Evolutionary conservation across 35 echinoderm and acorn worm species (phyloP), one percentile per base, ranked within the genome.

Genomic region (Holothuria glaberrima): DNA sequence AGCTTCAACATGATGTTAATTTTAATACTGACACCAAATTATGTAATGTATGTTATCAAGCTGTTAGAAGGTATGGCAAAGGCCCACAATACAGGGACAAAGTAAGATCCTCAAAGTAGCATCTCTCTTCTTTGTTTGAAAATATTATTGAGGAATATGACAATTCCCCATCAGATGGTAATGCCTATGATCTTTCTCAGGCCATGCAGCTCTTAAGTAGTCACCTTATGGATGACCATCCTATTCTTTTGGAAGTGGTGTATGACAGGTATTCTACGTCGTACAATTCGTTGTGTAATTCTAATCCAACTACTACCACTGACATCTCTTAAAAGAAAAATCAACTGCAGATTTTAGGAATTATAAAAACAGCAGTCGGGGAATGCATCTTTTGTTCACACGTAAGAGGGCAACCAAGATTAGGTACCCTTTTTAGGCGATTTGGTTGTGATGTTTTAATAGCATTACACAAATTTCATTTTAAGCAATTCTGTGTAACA

Each of bases 11-110:
- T 20, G 30, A 29, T 0, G 32, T 16, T 13, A 20, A 61, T 5
- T 2, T 83, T 13, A 25, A 6, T 83, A 27, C 3, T 18, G 10
- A 59, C n/a, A 60, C 19, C 1, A 63, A 83, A 24, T 33, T 83
- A 32, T 83, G 57, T 33, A 83, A 83, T 22, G 59, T 83, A 7
- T 83, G 80, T 29, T 83, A 60, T 35, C 80, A 83, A 16, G 80
- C 80, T 19, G 56, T 83, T 5, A 83, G 24, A 83, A 19, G 80
- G 30, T 83, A 60, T 14, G 29, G 80, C 80, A 83, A 61, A 28
- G 80, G 80, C 22, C 9, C 32, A 78, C 74, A 78, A 45, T 3
- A 78, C 74, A 34, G 41, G 30, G 16, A 77, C 30, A 78, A 24
- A 19, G 38, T 46, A n/a, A 38, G n/a, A 48, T 78, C 74, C 17